Base-by-base conservation (phyloP, 2,113 vertebrate genomes). In the Anarhynchus alexandrinus region DNA sequence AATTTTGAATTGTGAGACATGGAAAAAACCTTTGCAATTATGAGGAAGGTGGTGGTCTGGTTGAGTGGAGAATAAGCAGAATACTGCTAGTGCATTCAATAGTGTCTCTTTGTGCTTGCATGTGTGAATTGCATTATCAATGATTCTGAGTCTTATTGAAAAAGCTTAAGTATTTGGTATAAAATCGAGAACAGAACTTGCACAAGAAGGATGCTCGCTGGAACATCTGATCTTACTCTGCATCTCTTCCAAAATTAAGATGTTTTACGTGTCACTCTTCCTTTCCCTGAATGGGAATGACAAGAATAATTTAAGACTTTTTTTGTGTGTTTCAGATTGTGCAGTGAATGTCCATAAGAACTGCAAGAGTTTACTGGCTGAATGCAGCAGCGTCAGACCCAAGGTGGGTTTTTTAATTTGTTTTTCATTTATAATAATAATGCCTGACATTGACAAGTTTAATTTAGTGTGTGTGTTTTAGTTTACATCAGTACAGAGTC, bases 341-440 rank as follows among this genome's bases (percentile, higher is more conserved):
- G 98, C 98, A 36, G 98, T 99, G 94, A 99, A 99, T 67, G 99
- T 99, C 97, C 99, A 99, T 96, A 99, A 99, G 98, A 99, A 97
- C 98, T 99, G 99, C 97, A 99, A 96, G 97, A 98, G 90, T 91
- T 98, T 99, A 76, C 97, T 99, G 95, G 97, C 98, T 64, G 99
- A 99, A 97, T 99, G 99, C 97, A 98, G 98, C 97, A 98, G 97
- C 97, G 94, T 58, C 96, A 99, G 96, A 96, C 97, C 95, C 96
- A 99, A 99, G 99, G 99, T 99, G 98, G 97, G 97, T 64, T 86
- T 93, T 92, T 16, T 64, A 59, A 55, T 47, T 43, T 82, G 3
- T 62, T 87, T 11, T 57, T 59, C n/a, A 40, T 59, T 49, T 70
- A 12, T 61, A 69, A 49, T 81, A 43, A 51, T 64, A 58, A 10